phyloP scores from a whole-genome alignment of 2,113 vertebrate genomes.

The Labrus mixtus region DNA sequence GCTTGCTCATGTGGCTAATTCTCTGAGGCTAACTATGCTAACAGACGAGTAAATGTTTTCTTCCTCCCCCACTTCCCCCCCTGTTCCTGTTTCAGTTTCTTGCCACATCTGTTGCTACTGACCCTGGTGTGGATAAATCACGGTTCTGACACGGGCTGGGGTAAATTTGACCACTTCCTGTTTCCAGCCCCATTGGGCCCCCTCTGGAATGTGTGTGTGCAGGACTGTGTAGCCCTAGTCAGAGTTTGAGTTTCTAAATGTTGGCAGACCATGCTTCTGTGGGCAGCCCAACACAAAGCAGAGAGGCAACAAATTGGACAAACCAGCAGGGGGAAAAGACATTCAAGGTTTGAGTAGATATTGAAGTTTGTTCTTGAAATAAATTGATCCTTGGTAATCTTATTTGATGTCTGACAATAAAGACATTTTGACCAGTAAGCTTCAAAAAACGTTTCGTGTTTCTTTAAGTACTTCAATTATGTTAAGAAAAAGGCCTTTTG shows the following conservation, averaged over 20 bases:
- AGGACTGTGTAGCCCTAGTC: slow-evolving; percentile 66
- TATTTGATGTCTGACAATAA: neutral
- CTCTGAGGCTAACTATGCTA: slow-evolving; percentile 21
- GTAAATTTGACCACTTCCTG: slow-evolving; percentile 83
- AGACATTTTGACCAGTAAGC: neutral
- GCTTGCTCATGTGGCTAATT: neutral
- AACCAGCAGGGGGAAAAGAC: slow-evolving; percentile 2
- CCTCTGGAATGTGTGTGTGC: slow-evolving; percentile 81
- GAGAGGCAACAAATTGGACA: slow-evolving; percentile 37
- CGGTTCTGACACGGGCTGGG: slow-evolving; percentile 70
- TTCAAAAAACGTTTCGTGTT: slow-evolving; percentile 1
- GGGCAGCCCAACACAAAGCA: slow-evolving; percentile 66
- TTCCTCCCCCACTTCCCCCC: slow-evolving; percentile 13
- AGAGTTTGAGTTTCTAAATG: slow-evolving; percentile 76
- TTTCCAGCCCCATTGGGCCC: slow-evolving; percentile 76
- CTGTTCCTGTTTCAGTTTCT: slow-evolving; percentile 42
- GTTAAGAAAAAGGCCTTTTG: slow-evolving; percentile 9
- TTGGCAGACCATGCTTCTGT: slow-evolving; percentile 69
- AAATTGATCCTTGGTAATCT: neutral
- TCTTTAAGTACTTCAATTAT: slow-evolving; percentile 5
- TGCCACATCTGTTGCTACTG: slow-evolving; percentile 80
- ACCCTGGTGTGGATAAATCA: slow-evolving; percentile 73
- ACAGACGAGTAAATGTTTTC: slow-evolving; percentile 39
- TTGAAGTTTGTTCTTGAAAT: neutral
- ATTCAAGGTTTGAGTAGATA: neutral